phyloP scores from a whole-genome alignment of 2,113 vertebrate species.

The Pardalotus punctatus region DNA sequence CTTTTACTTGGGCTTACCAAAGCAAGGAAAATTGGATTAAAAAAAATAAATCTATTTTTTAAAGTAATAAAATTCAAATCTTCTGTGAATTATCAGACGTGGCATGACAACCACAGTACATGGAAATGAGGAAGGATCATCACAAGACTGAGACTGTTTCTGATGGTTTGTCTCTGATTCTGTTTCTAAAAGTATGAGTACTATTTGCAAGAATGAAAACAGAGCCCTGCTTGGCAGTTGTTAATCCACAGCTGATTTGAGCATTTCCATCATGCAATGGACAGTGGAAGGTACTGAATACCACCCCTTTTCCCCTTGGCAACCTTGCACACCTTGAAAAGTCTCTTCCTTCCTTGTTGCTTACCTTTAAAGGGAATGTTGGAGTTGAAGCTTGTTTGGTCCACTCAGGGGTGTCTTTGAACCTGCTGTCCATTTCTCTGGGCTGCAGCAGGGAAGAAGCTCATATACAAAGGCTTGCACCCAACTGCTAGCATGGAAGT shows the following conservation, averaged over 20 bases:
- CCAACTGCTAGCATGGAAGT: neutral
- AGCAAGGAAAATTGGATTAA: neutral
- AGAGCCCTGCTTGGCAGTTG: rapidly evolving
- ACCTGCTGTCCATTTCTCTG: neutral
- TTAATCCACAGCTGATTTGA: neutral
- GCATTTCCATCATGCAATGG: neutral
- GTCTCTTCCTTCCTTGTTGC: neutral
- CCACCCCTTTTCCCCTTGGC: neutral
- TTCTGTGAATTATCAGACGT: neutral
- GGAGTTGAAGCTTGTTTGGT: neutral
- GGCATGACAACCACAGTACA: neutral
- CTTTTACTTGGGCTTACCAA: neutral
- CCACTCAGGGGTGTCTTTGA: neutral
- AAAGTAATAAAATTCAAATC: neutral
- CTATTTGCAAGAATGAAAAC: neutral
- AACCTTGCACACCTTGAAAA: neutral
- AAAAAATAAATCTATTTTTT: neutral
- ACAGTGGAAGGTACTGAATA: neutral
- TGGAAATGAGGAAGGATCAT: neutral
- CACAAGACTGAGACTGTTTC: neutral
- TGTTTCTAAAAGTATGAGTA: neutral
- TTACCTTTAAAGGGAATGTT: neutral
- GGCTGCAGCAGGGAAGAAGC: neutral
- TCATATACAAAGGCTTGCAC: neutral
- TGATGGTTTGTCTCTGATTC: neutral